Conservation (phyloP, 2,797 vertebrate genomes). For the Centroberyx gerrardi region DNA sequence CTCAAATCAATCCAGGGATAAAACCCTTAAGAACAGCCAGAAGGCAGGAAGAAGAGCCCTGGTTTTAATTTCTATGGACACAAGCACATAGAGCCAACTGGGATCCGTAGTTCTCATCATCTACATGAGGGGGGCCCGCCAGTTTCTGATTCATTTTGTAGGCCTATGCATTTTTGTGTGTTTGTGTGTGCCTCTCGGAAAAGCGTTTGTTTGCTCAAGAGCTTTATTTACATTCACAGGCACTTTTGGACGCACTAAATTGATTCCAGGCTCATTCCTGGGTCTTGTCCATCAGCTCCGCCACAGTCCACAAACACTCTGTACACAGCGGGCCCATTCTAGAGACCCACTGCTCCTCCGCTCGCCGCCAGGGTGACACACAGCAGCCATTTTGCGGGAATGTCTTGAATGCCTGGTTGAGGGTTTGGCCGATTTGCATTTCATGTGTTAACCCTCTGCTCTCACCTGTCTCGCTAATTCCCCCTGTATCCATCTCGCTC, state of each 20-base stretch:
- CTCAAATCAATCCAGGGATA: conserved; percentile 70
- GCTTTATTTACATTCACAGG: conserved; percentile 86
- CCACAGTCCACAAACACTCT: conserved; percentile 82
- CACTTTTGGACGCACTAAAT: conserved; percentile 85
- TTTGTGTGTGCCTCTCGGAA: conserved; percentile 78
- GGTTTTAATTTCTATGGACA: conserved; percentile 75
- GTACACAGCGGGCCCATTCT: conserved; percentile 81
- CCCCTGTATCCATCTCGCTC: neutral
- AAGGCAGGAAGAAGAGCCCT: conserved; percentile 74
- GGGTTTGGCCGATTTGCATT: conserved; percentile 52
- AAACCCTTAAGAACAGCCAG: conserved; percentile 73
- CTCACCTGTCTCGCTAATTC: conserved; percentile 49
- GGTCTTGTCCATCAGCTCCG: conserved; percentile 84
- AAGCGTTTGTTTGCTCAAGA: conserved; percentile 85
- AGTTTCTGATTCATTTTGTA: conserved; percentile 63
- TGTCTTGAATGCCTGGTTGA: conserved; percentile 59
- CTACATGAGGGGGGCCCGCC: conserved; percentile 45
- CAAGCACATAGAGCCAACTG: conserved; percentile 55
- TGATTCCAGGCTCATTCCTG: conserved; percentile 87
- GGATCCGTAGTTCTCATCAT: conserved; percentile 68
- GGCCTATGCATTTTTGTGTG: conserved; percentile 70
- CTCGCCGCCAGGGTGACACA: conserved; percentile 60
- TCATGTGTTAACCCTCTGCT: conserved; percentile 66
- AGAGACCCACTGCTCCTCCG: conserved; percentile 51
- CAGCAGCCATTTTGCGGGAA: conserved; percentile 81